Conservation (phyloP, 2,888 invertebrate genomes). For the Geophilus truncorum region DNA sequence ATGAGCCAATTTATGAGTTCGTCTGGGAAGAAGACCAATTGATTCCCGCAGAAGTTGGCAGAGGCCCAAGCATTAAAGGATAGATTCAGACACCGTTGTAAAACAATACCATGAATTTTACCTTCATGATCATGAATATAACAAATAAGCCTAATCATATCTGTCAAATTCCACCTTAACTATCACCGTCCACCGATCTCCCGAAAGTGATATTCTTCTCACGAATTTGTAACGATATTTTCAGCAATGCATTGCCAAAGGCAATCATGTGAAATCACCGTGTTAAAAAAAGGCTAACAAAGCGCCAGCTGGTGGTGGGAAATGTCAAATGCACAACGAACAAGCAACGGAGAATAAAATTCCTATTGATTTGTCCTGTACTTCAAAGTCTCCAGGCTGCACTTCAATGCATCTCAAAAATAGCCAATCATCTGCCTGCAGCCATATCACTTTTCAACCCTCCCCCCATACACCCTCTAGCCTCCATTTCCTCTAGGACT, state of each 20-base stretch:
- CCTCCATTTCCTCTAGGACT: not conserved
- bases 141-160: no score
- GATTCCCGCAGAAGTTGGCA: no score
- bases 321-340: constrained; percentile 8
- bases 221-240: no score
- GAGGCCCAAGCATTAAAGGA: no score
- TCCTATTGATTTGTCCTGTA: not conserved
- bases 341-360: not conserved
- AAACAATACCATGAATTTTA: no score
- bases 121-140: no score
- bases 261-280: not conserved
- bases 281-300: not conserved
- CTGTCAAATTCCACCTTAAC: no score
- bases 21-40: no score
- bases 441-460: not conserved
- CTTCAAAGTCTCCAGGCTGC: not conserved
- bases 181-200: no score
- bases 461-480: no score
- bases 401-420: not conserved
- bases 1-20: not conserved
- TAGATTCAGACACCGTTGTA: no score
- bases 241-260: not conserved
- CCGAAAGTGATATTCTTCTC: no score
- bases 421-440: not conserved
- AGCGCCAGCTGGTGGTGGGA: not conserved